These are phyloP conservation scores for Phodopus roborovskii DNA, from an alignment of 2,113 vertebrate species.

Conservation along the genomic window DNA sequence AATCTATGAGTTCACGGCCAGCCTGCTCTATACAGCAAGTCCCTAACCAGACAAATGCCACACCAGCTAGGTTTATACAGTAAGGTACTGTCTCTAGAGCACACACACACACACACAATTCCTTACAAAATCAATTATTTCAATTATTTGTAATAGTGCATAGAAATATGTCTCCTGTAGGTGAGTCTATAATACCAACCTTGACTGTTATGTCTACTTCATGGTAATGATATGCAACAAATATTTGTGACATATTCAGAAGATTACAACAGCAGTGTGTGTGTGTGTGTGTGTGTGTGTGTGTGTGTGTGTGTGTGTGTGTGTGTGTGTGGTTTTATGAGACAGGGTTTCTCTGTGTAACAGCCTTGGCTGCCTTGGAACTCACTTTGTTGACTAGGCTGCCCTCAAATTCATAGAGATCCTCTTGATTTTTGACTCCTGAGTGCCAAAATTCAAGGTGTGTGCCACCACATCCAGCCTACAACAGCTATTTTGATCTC, in stretches of 20 bases:
- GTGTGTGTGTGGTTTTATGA: too few relatives aligned
- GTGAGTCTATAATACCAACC: slow-evolving; percentile 21
- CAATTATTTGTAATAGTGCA: not conserved
- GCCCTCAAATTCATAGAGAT: too few relatives aligned
- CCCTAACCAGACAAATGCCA: not conserved
- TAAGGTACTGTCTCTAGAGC: not conserved
- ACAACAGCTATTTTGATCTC: slow-evolving; percentile 43
- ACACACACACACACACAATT: not conserved
- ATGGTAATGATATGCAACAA: slow-evolving; percentile 9
- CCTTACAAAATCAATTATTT: slow-evolving; percentile 34
- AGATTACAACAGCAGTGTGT: slow-evolving; percentile 9
- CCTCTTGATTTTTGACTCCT: too few relatives aligned
- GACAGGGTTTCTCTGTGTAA: too few relatives aligned
- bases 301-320: too few relatives aligned
- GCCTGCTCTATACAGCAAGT: not conserved
- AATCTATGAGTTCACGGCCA: not conserved
- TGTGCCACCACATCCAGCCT: not conserved
- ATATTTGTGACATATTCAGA: slow-evolving; percentile 20
- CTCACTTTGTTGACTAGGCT: too few relatives aligned
- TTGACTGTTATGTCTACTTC: slow-evolving; percentile 50
- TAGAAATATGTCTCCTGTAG: slow-evolving; percentile 30
- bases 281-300: too few relatives aligned
- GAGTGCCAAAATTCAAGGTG: too few relatives aligned
- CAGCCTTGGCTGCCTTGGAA: too few relatives aligned
- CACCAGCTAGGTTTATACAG: not conserved